Evolutionary conservation across 1,140 invertebrate genomes (phyloP), one percentile per base, ranked within the genome.

Genomic region (Cydia amplana): DNA sequence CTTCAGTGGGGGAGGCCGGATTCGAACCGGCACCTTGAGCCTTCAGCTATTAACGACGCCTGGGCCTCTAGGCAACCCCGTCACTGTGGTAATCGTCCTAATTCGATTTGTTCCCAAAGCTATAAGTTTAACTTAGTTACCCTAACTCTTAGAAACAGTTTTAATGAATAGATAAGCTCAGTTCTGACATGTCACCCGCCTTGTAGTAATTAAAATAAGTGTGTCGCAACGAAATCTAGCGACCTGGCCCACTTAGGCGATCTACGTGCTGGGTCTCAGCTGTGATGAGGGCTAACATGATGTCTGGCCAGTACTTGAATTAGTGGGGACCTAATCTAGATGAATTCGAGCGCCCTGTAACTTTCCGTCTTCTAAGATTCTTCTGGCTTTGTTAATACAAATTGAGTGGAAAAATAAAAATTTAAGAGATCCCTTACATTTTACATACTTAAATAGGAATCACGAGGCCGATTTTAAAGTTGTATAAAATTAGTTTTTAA

Each of bases 191-290:
- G 20, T 23, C 2, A 60, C 55, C 55, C 2, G 55, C 2, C 55
- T 60, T 60, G 55, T 10, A n/a, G 72, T 51, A 49, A 46, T 51
- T 73, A 51, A 72, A 28, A 60, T 32, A 43, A 18, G 36, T 49
- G 43, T 49, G 72, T 73, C 32, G 72, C 43, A 49, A 55, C 72
- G 23, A 25, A 55, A 55, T 49, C 65, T 70, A 5, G 32, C n/a
- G 65, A 36, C 65, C 65, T 70, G 65, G 6, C 65, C 65, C 32
- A 43, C 16, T 70, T 70, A 40, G 32, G n/a, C 5, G 7, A 6
- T 20, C 65, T 70, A 70, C 65, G 65, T 70, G 65, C 28, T 43
- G n/a, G n/a, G 4, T 32, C 65, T n/a, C 65, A 70, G 65, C 65
- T 36, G 28, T 25, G 43, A 46, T 25, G 43, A 43, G 40, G 23